These are phyloP conservation scores for Neomonachus schauinslandi DNA, from an alignment of 2,113 vertebrate genomes.

Conservation along the genomic window DNA sequence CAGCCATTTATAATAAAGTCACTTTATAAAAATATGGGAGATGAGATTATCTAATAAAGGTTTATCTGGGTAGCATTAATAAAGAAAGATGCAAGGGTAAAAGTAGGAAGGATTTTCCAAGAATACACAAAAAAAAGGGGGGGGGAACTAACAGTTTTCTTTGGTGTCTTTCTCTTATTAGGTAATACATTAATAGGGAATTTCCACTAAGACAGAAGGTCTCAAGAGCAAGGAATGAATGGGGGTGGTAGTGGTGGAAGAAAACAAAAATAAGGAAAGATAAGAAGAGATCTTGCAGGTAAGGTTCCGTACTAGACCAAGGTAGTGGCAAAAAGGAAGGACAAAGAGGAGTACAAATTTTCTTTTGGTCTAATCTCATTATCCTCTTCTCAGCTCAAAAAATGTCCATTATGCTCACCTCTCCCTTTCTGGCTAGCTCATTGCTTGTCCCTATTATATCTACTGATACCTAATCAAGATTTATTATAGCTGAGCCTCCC, in stretches of 20 bases:
- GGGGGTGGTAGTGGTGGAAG: not conserved
- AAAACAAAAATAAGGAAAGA: conserved; percentile 20
- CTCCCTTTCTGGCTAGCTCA: conserved; percentile 20
- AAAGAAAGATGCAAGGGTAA: not conserved
- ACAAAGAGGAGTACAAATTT: not conserved
- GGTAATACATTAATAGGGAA: not conserved
- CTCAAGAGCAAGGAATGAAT: conserved; percentile 4
- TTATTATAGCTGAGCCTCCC: conserved; percentile 17
- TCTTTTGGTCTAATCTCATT: conserved; percentile 44
- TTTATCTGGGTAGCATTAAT: conserved; percentile 13
- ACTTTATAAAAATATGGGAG: conserved; percentile 20
- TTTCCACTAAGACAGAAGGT: not conserved
- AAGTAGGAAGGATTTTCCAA: conserved; percentile 42
- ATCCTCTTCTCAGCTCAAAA: not conserved
- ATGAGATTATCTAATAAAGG: conserved; percentile 14
- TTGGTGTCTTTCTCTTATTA: conserved; percentile 23
- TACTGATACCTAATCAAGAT: conserved; percentile 57
- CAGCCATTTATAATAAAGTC: conserved; percentile 1
- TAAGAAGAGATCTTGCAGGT: not conserved
- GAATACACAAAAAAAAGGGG: conserved; percentile 19
- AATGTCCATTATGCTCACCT: not conserved
- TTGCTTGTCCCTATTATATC: not conserved
- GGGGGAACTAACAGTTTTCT: not conserved
- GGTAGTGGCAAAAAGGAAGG: not conserved
- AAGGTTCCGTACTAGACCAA: conserved; percentile 8